A percentile compares a stretch with the other conserved stretches of the same genome.
These are phyloP conservation scores for Apeltes quadracus DNA, from an alignment of 2,113 vertebrate species.

Conservation along the genomic window DNA sequence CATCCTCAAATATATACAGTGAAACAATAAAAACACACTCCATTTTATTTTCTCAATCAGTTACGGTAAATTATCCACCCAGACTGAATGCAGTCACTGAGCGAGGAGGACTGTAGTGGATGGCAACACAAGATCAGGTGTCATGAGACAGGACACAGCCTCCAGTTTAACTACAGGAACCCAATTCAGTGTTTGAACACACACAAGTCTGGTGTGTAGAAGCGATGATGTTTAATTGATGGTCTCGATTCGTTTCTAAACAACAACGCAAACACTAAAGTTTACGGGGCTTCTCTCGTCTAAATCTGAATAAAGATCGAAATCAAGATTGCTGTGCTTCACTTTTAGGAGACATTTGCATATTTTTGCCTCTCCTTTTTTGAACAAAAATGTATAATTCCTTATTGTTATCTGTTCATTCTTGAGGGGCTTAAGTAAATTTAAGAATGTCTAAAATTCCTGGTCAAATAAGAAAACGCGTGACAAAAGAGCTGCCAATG, in stretches of 20 bases:
- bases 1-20: neutral
- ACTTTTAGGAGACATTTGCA: neutral
- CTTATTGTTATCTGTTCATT: neutral
- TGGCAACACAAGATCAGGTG: constrained; percentile 47
- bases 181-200: neutral
- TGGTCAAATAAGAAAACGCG: neutral
- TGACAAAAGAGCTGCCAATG: neutral
- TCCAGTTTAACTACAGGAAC: constrained; percentile 47
- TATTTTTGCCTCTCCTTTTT: neutral
- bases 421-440: neutral
- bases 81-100: constrained; percentile 41
- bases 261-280: neutral
- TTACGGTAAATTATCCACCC: constrained; percentile 28
- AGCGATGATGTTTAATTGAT: neutral
- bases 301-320: neutral
- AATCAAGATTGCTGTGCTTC: neutral
- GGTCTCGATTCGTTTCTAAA: neutral
- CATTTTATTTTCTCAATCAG: constrained; percentile 14
- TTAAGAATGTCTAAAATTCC: neutral
- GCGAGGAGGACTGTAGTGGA: constrained; percentile 26
- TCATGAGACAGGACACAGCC: constrained; percentile 15
- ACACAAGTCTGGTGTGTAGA: neutral
- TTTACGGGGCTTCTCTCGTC: neutral
- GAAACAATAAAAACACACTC: constrained; percentile 9
- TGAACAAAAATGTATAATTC: neutral